phyloP scores from a whole-genome alignment of 2,888 invertebrate genomes.

The Latheticus oryzae region DNA sequence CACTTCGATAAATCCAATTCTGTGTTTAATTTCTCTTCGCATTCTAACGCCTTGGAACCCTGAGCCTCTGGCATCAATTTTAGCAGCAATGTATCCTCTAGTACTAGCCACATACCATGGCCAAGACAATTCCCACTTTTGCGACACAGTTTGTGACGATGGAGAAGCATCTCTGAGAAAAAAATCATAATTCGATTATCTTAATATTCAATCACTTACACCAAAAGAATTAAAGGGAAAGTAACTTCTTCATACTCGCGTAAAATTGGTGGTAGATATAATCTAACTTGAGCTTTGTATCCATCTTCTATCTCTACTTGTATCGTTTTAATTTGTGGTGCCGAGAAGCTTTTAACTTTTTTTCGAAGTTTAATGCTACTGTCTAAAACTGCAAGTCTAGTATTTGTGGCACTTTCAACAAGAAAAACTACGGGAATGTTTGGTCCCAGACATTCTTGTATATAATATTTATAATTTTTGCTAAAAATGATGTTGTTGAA shows the following conservation, averaged over 20 bases:
- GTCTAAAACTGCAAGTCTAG: conserved; percentile 74
- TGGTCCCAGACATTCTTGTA: conserved; percentile 85
- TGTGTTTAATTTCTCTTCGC: conserved; percentile 77
- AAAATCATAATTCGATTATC: not conserved
- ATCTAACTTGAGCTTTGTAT: conserved; percentile 79
- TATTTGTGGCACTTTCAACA: conserved; percentile 71
- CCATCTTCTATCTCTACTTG: conserved; percentile 75
- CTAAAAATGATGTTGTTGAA: conserved; percentile 78
- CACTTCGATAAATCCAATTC: conserved; percentile 73
- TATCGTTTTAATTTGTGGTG: conserved; percentile 79
- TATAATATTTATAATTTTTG: conserved; percentile 67
- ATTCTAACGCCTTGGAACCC: conserved; percentile 84
- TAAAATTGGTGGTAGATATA: conserved; percentile 85
- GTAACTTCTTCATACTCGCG: conserved; percentile 85
- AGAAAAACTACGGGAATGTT: conserved; percentile 77
- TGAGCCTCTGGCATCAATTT: conserved; percentile 90
- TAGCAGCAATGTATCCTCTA: conserved; percentile 86
- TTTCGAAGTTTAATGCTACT: conserved; percentile 75
- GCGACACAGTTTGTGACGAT: conserved; percentile 86
- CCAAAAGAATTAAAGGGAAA: conserved; percentile 83
- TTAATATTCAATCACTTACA: conserved; percentile 72
- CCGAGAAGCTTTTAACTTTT: conserved; percentile 74
- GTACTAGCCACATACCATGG: conserved; percentile 86
- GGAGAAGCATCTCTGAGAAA: conserved; percentile 79
- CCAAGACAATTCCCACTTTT: conserved; percentile 84